Evolutionary conservation across 64 coral and sea anemone species (phyloP), one percentile per base, ranked within the genome.

Genomic region (Stichodactyla mertensii): DNA sequence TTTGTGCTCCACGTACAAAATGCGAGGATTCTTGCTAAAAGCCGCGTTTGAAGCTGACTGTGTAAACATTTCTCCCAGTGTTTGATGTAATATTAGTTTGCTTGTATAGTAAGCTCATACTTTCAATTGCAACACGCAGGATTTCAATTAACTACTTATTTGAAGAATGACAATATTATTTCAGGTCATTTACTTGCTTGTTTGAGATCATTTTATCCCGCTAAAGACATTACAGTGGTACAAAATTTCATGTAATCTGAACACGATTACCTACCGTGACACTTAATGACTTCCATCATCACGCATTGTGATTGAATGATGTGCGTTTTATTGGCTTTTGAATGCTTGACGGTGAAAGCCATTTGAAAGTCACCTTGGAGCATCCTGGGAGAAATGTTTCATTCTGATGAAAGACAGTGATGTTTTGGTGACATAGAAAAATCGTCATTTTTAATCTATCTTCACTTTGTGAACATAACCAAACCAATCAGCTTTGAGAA

Each of bases 101-200:
- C 10, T 74, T 13, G 69, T 5, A 74, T 74, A 74, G 69, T 74
- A 28, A 74, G 11, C 0, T 13, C 36, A 74, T 31, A 27, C 23
- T 31, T 74, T 74, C 24, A 74, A 14, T 74, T n/a, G 69, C 7
- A 74, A 74, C 69, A 31, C 24, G 10, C 22, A 31, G 69, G 69
- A 74, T 74, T 11, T 74, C 69, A 74, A 74, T 74, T 36, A 74
- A 26, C 69, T 31, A 74, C 69, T 74, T 74, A 74, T 5, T n/a
- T 26, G 24, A 74, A 31, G 69, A 74, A 74, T 20, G 24, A 74
- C 27, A 74, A 74, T 74, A 31, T 74, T 74, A 74, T 74, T 74
- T 70, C 66, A 70, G 66, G 19, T 24, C 7, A 24, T 20, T 69
- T 69, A 11, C 36, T 45, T 45, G 36, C 36, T 4, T 45, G 36